phyloP scores from a whole-genome alignment of 2,113 vertebrate species.

The Tupaia chinensis region DNA sequence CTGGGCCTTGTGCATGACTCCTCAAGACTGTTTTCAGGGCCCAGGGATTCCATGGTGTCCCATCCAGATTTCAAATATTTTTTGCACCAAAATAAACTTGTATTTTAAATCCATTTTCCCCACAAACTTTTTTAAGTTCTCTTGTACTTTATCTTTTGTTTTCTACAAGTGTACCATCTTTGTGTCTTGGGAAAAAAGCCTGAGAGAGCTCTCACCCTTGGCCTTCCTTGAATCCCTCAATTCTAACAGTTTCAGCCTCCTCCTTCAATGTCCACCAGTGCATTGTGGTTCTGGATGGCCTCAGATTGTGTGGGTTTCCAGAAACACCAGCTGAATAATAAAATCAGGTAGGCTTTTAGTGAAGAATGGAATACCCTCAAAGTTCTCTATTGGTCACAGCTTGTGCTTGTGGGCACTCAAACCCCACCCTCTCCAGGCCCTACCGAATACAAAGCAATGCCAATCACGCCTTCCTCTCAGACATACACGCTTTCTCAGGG shows the following conservation, averaged over 20 bases:
- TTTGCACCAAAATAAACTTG: too few species aligned
- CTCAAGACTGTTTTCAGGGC: background rate
- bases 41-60: background rate
- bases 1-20: background rate
- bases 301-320: background rate
- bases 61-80: too few species aligned
- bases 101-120: too few species aligned
- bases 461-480: background rate
- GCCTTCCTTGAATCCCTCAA: background rate
- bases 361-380: background rate
- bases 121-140: too few species aligned
- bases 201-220: background rate
- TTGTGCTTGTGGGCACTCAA: background rate
- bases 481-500: background rate
- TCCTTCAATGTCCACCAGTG: background rate
- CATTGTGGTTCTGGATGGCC: background rate
- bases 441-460: conserved; percentile 16
- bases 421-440: background rate
- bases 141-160: too few species aligned
- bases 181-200: background rate
- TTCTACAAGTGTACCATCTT: background rate
- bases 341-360: background rate
- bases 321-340: background rate
- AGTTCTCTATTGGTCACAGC: background rate
- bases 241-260: background rate